Evolutionary conservation across 2,797 vertebrate species (phyloP), one percentile per base, ranked within the genome.

Genomic region (Enteromius viviparus): DNA sequence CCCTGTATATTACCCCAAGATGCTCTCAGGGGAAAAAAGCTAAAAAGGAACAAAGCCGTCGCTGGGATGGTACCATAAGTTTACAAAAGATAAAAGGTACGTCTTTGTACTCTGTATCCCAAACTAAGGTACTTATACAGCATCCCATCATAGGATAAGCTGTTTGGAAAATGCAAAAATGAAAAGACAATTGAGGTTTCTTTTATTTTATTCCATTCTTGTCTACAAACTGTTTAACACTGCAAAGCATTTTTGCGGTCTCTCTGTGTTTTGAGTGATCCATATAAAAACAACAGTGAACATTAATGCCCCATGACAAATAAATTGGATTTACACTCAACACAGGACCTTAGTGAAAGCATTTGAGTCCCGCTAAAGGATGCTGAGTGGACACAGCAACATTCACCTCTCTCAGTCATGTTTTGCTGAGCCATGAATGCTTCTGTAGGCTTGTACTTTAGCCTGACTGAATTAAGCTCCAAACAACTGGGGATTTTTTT

Each of bases 371-470:
- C 6, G 21, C 11, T 15, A 6, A 69, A 69, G 5, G 37, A 26
- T 15, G 40, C 1, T 7, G 11, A 69, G 66, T 21, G 45, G 37
- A 69, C 3, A 45, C 51, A 51, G 37, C 26, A 75, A 64, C 32
- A 29, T 60, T 71, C 34, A n/a, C 64, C 47, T 78, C 34, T 70
- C 53, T 19, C 19, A 7, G 14, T 21, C 49, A 14, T 21, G 23
- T 21, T 76, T 84, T 47, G 42, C 32, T 69, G 70, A 69, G 29
- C 12, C 3, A 4, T 49, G 65, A 21, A 53, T n/a, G 10, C 34
- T 51, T 84, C 49, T 60, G n/a, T 55, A 71, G 78, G 64, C 72
- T 72, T 42, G 29, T n/a, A 40, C 49, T 84, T 83, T 51, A 82
- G 40, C 53, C 64, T 21, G 11, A 37, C 49, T 19, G 40, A 85